Evolutionary conservation across 1,140 invertebrate species (phyloP).

Genomic region (Oedothorax gibbosus): DNA sequence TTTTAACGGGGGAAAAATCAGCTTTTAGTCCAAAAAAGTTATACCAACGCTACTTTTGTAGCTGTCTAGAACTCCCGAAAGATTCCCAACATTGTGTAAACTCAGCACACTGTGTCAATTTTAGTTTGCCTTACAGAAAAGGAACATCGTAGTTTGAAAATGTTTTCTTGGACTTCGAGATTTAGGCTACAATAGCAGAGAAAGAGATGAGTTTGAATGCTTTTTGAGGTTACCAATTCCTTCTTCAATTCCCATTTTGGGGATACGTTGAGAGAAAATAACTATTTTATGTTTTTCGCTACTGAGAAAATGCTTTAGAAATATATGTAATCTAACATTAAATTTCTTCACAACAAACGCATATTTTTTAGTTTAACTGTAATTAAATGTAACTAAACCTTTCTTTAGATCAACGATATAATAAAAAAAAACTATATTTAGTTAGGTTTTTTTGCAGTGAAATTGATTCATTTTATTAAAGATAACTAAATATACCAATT

Average conservation of each 20-base stretch:
- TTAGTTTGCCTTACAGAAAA: constrained; percentile 26
- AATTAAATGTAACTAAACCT: background rate
- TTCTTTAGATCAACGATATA: too few species aligned
- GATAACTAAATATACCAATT: too few species aligned
- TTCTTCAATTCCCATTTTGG: constrained; percentile 25
- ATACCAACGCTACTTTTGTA: constrained; percentile 37
- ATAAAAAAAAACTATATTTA: too few species aligned
- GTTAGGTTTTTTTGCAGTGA: too few species aligned
- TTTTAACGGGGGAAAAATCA: background rate
- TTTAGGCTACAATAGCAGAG: constrained; percentile 25
- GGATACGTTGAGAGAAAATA: constrained; percentile 17
- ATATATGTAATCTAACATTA: constrained; percentile 2
- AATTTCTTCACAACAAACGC: background rate
- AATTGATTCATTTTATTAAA: too few species aligned
- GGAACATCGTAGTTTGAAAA: constrained; percentile 10
- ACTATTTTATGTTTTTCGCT: constrained; percentile 4
- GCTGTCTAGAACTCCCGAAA: constrained; percentile 41
- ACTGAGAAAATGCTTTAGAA: background rate
- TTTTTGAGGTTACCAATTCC: background rate
- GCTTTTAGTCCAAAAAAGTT: constrained; percentile 22
- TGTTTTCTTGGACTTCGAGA: constrained; percentile 40
- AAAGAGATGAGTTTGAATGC: constrained; percentile 6
- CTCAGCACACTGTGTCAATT: constrained; percentile 16
- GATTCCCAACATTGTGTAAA: constrained; percentile 42
- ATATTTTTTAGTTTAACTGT: background rate